Base-by-base conservation (phyloP, 2,888 invertebrate genomes). In the Seira sanloemensis region DNA sequence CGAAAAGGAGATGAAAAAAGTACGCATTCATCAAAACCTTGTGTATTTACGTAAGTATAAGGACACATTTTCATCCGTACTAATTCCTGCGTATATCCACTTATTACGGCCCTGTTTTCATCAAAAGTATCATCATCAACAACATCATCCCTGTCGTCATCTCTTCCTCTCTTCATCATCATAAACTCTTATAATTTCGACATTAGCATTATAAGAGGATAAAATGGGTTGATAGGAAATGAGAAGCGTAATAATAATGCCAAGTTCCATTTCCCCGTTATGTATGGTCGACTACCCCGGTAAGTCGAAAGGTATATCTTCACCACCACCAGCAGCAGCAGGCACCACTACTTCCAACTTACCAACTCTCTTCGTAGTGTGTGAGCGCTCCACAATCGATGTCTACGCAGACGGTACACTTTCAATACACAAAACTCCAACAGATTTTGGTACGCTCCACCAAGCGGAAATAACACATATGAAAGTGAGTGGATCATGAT, bases 391-490 rank as follows among this genome's bases (percentile, higher is more conserved):
- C 16, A 2, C 16, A 50, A 50, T 12, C 16, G 50, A 50, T 50
- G 50, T 50, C 50, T 12, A 50, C n/a, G n/a, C 50, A 50, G 50
- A 50, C 50, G 50, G 50, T 50, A 50, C 68, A 26, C 74, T 74
- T 65, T 71, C 76, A 81, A 81, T 81, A 75, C 81, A 76, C n/a
- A n/a, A n/a, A 81, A 12, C 50, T 81, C 81, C 75, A 76, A 24
- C 75, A 81, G 69, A 78, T 81, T 81, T 67, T 27, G 74, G 27
- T 69, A 66, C 67, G 81, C 81, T 81, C 76, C 76, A 62, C 81
- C 65, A 65, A 81, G 81, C 81, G 66, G 71, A 81, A 81, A 76
- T 81, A 81, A 81, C 81, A 81, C 72, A 81, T 72, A 76, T 76
- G 76, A 81, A 72, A 71, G 37, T 65, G 72, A 76, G 76, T 65